Base-by-base conservation (phyloP, 2,888 invertebrate species). In the Drosophila algonquin region DNA sequence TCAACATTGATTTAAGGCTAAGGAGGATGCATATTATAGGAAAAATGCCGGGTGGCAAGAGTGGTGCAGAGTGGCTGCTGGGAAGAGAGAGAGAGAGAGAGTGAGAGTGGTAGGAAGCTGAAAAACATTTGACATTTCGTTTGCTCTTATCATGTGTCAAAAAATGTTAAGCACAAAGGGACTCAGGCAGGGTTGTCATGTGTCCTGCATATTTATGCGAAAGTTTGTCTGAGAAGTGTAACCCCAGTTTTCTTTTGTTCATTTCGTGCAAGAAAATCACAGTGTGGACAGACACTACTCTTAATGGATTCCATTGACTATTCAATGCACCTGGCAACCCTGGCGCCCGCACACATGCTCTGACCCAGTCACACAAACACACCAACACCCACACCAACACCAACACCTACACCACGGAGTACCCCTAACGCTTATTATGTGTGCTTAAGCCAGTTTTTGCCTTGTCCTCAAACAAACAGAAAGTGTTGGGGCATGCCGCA, bases 1-100 rank as follows among this genome's bases (percentile, higher is more conserved):
- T 90, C 90, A 91, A 90, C 90, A 90, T 91, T 90, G 90, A 91
- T 91, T 90, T 90, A 88, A 89, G 88, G 86, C 89, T 86, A 76
- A 89, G 80, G 76, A 78, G 63, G 73, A 56, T 75, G 83, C 79
- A 86, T 86, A 35, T 35, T 35, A 35, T 12, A 35, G 81, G 72
- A 56, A 77, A 72, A 63, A 54, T 80, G 45, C 51, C 32, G 67
- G 24, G 5, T 5, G 12, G 0, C 12, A 14, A 12, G 7, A 30
- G 21, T 3, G 21, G 21, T 21, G 21, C 21, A 21, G 8, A 8
- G 30, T 7, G 30, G 35, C 5, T 12, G 35, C 35, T 35, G 35
- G 5, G 35, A 1, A 35, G 24, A 0, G 24, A 24, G 24, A 24
- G 24, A 5, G 24, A 5, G 24, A 24, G 24, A 24, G 4, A 35